Percentiles rank a stretch among this genome's conserved stretches.
Conservation (phyloP, 2,797 vertebrate genomes). For the Enteromius radiatus region DNA sequence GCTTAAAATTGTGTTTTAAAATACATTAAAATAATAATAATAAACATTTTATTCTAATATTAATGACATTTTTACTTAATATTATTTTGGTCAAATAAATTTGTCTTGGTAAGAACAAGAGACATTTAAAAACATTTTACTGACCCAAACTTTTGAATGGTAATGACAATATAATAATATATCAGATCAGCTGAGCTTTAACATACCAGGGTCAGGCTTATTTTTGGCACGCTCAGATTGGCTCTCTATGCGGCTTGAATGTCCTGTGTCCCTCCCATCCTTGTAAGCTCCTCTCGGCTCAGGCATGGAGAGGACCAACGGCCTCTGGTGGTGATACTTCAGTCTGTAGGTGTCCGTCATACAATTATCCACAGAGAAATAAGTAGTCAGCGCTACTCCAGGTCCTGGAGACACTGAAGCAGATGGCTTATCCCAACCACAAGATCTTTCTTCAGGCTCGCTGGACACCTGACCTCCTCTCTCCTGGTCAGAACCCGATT, state of each 20-base stretch:
- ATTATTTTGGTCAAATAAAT: background rate
- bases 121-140: background rate
- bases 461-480: conserved; percentile 72
- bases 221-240: conserved; percentile 77
- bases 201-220: conserved; percentile 72
- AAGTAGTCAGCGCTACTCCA: conserved; percentile 90
- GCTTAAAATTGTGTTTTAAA: too few species aligned
- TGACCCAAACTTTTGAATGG: background rate
- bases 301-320: conserved; percentile 81
- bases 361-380: conserved; percentile 96
- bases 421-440: conserved; percentile 56
- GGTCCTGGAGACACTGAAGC: conserved; percentile 63
- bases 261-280: conserved; percentile 70
- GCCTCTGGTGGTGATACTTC: conserved; percentile 95
- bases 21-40: too few species aligned
- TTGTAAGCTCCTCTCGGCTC: conserved; percentile 72
- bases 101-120: background rate
- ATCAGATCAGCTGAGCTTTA: conserved; percentile 69
- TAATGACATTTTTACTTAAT: background rate
- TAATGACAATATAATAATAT: background rate
- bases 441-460: conserved; percentile 71
- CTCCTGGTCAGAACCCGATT: conserved; percentile 75
- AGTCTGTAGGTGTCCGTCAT: conserved; percentile 98
- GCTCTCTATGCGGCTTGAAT: conserved; percentile 68
- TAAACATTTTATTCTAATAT: background rate